Base-by-base conservation (phyloP, 2,888 invertebrate species). In the Chironomus riparius region DNA sequence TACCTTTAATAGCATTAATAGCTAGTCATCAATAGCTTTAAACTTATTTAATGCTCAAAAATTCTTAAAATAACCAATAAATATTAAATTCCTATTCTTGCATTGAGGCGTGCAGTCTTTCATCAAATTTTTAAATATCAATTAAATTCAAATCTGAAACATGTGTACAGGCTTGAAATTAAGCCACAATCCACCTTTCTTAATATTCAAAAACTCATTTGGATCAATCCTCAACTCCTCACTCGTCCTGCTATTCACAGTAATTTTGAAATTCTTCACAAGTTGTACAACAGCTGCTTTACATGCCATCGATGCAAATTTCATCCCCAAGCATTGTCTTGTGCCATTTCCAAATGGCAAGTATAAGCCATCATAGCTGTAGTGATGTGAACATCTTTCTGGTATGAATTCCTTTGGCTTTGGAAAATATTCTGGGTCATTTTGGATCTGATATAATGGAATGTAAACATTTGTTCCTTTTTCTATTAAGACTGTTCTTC, bases 251-350 rank as follows among this genome's bases (percentile, higher is more conserved):
- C 79, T 78, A 79, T 83, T 83, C 5, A 73, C 62, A 18, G 73
- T 18, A 4, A 73, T 47, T 61, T 61, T 47, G 75, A 82, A 85
- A 68, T 82, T 82, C 22, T 78, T 79, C 0, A 85, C 15, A 48
- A 84, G 77, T 75, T 82, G 81, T n/a, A 80, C 81, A 0, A 82
- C 15, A 1, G 81, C 82, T 1, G 81, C 80, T 78, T 85, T 85
- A 0, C 81, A 78, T 79, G 83, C 83, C 0, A 79, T 78, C 21
- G 81, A 3, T 3, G 82, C 84, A 79, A 83, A 85, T 22, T 81
- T 81, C 82, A 82, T 83, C 50, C 84, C 83, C 82, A 77, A 47
- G 78, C 78, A 56, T 56, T 56, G 56, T 56, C 56, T 56, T 7
- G 56, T 18, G 3, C 83, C 84, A 78, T 83, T 82, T 0, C 83